A percentile compares a stretch with the other conserved stretches of the same genome.
These are phyloP conservation scores for Bellardia pandia DNA, from an alignment of 2,888 invertebrate species.

Conservation along the genomic window DNA sequence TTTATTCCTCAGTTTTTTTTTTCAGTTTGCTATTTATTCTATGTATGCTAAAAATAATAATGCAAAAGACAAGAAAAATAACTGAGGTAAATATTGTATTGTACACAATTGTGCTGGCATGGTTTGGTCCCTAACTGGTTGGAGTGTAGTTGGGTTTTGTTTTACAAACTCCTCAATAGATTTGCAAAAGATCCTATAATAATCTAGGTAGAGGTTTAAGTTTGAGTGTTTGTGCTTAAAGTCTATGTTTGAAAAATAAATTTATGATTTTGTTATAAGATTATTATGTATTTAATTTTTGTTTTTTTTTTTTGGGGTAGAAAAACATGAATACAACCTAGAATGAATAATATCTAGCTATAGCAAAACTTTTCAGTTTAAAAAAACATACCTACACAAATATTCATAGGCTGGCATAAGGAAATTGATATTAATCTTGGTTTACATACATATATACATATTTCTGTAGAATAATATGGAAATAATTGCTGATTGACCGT, in stretches of 20 bases:
- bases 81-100: conserved; percentile 49
- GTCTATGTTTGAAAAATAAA: conserved; percentile 52
- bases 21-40: background rate
- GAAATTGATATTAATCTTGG: conserved; percentile 58
- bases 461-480: conserved; percentile 31
- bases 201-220: background rate
- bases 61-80: conserved; percentile 8
- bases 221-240: conserved; percentile 5
- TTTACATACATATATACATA: background rate
- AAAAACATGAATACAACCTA: conserved; percentile 28
- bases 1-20: conserved; percentile 32
- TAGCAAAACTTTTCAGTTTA: conserved; percentile 29
- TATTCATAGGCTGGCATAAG: conserved; percentile 36
- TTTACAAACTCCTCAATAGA: conserved; percentile 10
- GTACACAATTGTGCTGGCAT: background rate
- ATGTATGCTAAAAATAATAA: conserved; percentile 30
- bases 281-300: conserved; percentile 12
- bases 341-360: no score
- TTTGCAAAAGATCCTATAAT: conserved; percentile 5
- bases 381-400: background rate
- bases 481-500: conserved; percentile 58
- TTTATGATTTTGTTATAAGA: conserved; percentile 64
- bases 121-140: conserved; percentile 6
- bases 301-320: conserved; percentile 22
- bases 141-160: background rate